Evolutionary conservation across 1,140 invertebrate genomes (phyloP), one percentile per base, ranked within the genome.

Genomic region (Leptinotarsa undecemlineata): DNA sequence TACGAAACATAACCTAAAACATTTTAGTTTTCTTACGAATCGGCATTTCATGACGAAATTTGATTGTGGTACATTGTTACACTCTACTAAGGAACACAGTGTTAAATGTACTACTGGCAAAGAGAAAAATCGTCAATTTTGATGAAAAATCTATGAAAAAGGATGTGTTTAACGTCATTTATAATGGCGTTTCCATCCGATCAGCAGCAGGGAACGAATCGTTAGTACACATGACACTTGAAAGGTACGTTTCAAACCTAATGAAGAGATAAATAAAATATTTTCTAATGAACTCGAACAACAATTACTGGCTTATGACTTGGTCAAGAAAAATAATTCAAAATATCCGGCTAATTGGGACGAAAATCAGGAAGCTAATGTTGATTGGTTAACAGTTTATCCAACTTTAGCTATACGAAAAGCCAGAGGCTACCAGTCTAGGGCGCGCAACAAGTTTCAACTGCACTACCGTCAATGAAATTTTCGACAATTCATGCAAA

Each of bases 401-500:
- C 19, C 51, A 3, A 5, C 5, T 8, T n/a, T 11, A 19, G 11
- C 57, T 14, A 23, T 71, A 13, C 11, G 70, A 33, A 23, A 71
- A n/a, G 15, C 70, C 70, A 8, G 70, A 71, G 19, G 70, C 48
- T n/a, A 63, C 48, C 19, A 71, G 70, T 61, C 20, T 71, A 4
- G 17, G 48, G 21, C 48, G 70, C 15, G 15, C 68, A 51, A 70
- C 68, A 5, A 70, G 68, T 47, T 60, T 57, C 4, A 71, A 71
- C 48, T 33, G 19, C 13, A 23, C 33, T 3, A 71, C 21, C 23
- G 13, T 71, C n/a, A 21, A 66, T 15, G 20, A 67, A 3, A 79
- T 60, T 80, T 80, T 73, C 47, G 15, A 48, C 20, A 77, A 78
- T 48, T 26, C 74, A 47, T 70, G n/a, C 51, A 15, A 64, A 14